These are phyloP conservation scores for Sylvietta virens DNA, from an alignment of 2,113 vertebrate species.

Conservation along the genomic window DNA sequence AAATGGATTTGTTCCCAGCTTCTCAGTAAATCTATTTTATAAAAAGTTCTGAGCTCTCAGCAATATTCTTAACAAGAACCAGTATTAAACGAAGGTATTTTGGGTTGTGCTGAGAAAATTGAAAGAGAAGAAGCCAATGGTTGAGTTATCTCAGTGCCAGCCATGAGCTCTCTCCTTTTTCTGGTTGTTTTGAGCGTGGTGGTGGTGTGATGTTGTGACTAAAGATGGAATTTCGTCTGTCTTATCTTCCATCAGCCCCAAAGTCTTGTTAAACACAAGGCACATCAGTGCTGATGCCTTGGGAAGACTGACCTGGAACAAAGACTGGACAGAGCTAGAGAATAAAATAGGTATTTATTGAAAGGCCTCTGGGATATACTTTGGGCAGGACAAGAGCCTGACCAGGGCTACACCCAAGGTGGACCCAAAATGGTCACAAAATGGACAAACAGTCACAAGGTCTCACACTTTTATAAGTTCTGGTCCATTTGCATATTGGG, in stretches of 20 bases:
- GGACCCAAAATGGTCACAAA: no score
- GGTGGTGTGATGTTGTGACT: background rate
- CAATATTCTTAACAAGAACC: background rate
- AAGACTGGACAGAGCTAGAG: no score
- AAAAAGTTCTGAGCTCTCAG: slow-evolving; percentile 27
- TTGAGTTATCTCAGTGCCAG: background rate
- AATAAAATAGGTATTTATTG: no score
- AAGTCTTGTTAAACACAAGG: background rate
- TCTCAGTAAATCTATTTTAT: slow-evolving; percentile 9
- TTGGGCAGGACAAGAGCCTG: no score
- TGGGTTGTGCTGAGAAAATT: background rate
- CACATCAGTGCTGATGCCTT: background rate
- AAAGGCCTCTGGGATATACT: no score
- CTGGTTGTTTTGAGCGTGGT: accelerated
- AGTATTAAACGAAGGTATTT: background rate
- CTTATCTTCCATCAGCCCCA: background rate
- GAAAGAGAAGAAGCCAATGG: background rate
- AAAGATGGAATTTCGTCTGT: background rate
- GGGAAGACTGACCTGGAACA: no score
- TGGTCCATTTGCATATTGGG: no score
- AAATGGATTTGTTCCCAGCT: slow-evolving; percentile 31
- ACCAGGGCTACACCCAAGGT: no score
- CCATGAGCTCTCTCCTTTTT: background rate
- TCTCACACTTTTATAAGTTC: no score
- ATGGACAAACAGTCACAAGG: no score